Percentiles rank a stretch among this genome's conserved stretches.
phyloP scores from a whole-genome alignment of 2,113 vertebrate genomes.

The Progne subis region DNA sequence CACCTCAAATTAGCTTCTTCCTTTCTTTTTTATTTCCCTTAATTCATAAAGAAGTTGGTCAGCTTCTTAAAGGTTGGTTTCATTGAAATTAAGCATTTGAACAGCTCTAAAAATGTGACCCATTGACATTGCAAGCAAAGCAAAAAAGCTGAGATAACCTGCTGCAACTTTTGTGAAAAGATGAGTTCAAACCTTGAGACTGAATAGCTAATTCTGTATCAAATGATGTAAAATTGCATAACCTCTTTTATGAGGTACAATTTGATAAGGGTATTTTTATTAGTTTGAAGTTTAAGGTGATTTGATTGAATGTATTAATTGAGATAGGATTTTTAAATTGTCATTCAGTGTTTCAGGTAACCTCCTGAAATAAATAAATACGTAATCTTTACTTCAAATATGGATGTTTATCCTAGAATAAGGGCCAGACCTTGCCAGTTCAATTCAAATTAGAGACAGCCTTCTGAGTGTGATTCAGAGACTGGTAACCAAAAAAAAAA shows the following conservation, averaged over 20 bases:
- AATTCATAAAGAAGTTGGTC: not conserved
- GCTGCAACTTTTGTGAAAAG: not conserved
- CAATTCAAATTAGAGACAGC: not conserved
- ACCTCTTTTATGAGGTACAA: not conserved
- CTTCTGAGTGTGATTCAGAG: not conserved
- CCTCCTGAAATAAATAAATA: not conserved
- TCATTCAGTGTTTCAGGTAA: not conserved
- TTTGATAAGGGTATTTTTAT: constrained; percentile 12
- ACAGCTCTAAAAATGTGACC: not conserved
- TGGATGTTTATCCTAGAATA: not conserved
- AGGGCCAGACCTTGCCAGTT: not conserved
- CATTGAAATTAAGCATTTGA: not conserved
- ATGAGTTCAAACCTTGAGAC: not conserved
- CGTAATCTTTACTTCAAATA: not conserved
- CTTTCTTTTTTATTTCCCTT: not conserved
- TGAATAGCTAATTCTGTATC: not conserved
- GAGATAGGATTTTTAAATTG: constrained; percentile 8
- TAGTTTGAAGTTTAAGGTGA: constrained; percentile 21
- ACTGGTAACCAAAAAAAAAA: not conserved
- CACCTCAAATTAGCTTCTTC: not conserved
- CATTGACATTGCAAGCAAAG: not conserved
- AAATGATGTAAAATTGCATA: not conserved
- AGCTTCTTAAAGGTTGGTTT: not conserved
- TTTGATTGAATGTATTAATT: not conserved
- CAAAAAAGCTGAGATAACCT: not conserved